Evolutionary conservation across 1,140 invertebrate species (phyloP).

Genomic region (Lineus longissimus): DNA sequence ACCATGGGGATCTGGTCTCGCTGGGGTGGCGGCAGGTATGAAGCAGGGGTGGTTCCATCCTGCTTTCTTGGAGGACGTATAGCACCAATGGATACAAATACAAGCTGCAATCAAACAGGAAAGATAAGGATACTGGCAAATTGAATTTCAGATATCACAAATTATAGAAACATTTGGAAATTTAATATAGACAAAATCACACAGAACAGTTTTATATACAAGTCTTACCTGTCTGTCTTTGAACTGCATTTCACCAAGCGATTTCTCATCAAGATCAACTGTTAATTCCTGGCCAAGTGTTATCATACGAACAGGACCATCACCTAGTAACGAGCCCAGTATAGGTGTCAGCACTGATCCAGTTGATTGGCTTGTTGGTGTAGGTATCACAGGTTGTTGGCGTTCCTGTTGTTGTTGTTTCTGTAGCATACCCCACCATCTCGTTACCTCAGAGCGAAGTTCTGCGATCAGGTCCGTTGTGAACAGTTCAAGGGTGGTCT

Average conservation of each 20-base stretch:
- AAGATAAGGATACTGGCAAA: background rate
- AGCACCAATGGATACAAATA: conserved; percentile 83
- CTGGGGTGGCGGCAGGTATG: conserved; percentile 64
- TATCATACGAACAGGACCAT: conserved; percentile 84
- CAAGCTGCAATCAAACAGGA: conserved; percentile 60
- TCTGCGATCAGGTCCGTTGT: conserved; percentile 83
- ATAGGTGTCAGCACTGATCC: conserved; percentile 45
- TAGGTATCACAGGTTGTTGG: conserved; percentile 29
- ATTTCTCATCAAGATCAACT: conserved; percentile 89
- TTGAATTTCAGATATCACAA: background rate
- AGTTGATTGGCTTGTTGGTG: conserved; percentile 12
- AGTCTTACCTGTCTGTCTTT: conserved; percentile 70
- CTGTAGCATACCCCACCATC: conserved; percentile 77
- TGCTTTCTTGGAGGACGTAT: conserved; percentile 67
- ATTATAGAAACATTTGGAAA: background rate
- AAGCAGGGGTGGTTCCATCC: conserved; percentile 42
- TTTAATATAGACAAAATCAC: background rate
- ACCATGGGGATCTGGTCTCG: conserved; percentile 79
- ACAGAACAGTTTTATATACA: background rate
- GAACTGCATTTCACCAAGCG: conserved; percentile 81
- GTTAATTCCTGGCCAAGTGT: conserved; percentile 89
- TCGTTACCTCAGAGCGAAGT: conserved; percentile 84
- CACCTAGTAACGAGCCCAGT: conserved; percentile 58
- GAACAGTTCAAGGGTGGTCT: conserved; percentile 59
- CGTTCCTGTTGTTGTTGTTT: conserved; percentile 40